Evolutionary conservation across 2,888 invertebrate genomes (phyloP), one percentile per base, ranked within the genome.

Genomic region (Ariolimax columbianus): DNA sequence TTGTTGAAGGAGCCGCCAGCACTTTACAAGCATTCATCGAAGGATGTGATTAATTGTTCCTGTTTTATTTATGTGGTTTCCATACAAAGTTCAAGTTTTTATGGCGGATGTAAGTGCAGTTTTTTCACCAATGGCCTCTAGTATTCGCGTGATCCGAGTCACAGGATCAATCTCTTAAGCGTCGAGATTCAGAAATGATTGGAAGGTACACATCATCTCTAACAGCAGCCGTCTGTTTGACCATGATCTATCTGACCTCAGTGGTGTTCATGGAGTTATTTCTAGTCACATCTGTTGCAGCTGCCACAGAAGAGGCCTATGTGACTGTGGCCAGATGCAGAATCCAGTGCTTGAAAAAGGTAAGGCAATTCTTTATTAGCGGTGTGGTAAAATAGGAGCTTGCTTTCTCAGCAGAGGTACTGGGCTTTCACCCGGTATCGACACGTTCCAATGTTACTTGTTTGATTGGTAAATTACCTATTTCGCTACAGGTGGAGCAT

Each of bases 261-360:
- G 17, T 63, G 63, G 6, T 78, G 6, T 63, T 63, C 40, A 6
- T 78, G 78, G 78, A 78, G 26, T 78, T 78, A 78, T 36, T 78
- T 14, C 23, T 78, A 19, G 7, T 63, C 19, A 33, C 63, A 1
- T 40, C 63, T 11, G 63, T n/a, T 30, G 63, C 23, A 26, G 78
- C 63, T 0, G 26, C 78, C 19, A 59, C 78, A 0, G 81, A 81
- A 51, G 72, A 72, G 26, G 72, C 81, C 0, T 81, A 81, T n/a
- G 81, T 81, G 11, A 72, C 81, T 11, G 47, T 81, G 55, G 81
- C 81, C 6, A 17, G 81, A 36, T 81, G 81, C 38, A 30, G 81
- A 11, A 63, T 81, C n/a, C 72, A 70, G 72, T 81, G 81, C 38
- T 55, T 81, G 33, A 81, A 81, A 43, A 33, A 81, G 81, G 81